Conservation (phyloP, 2,888 invertebrate genomes). For the Nymphalis c-album region DNA sequence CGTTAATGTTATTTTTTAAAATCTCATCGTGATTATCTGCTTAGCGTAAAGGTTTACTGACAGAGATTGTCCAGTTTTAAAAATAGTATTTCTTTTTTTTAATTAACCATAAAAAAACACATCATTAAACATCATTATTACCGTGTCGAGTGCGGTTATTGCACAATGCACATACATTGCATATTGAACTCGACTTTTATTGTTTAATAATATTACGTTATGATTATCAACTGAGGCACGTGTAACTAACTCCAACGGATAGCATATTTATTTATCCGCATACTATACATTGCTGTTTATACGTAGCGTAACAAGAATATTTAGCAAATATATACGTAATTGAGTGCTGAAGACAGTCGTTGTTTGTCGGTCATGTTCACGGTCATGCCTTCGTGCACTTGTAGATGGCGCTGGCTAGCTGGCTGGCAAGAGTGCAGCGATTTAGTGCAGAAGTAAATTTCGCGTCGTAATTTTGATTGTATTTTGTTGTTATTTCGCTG, state of each 20-base stretch:
- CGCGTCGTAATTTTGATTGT: too few relatives aligned
- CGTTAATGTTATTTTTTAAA: too few relatives aligned
- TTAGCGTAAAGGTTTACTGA: too few relatives aligned
- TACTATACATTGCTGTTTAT: background rate
- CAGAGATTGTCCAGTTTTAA: too few relatives aligned
- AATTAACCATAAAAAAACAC: too few relatives aligned
- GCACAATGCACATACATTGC: slow-evolving; percentile 12
- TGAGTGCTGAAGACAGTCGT: background rate
- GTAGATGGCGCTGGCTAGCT: too few relatives aligned
- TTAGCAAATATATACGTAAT: background rate
- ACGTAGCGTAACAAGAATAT: background rate
- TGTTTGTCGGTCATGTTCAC: slow-evolving; percentile 3
- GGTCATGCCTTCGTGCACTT: background rate
- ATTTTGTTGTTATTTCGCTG: too few relatives aligned
- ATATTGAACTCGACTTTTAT: slow-evolving; percentile 30
- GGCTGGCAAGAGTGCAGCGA: too few relatives aligned
- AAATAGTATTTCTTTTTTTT: too few relatives aligned
- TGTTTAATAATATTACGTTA: slow-evolving; percentile 59
- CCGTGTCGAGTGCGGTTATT: background rate
- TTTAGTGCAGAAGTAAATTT: too few relatives aligned
- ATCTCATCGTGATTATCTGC: too few relatives aligned
- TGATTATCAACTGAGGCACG: slow-evolving; percentile 59
- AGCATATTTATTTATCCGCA: background rate
- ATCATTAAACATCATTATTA: background rate
- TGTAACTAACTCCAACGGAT: slow-evolving; percentile 44